These are phyloP conservation scores for Pogonocichla stellata DNA, from an alignment of 2,113 vertebrate species.

Conservation along the genomic window DNA sequence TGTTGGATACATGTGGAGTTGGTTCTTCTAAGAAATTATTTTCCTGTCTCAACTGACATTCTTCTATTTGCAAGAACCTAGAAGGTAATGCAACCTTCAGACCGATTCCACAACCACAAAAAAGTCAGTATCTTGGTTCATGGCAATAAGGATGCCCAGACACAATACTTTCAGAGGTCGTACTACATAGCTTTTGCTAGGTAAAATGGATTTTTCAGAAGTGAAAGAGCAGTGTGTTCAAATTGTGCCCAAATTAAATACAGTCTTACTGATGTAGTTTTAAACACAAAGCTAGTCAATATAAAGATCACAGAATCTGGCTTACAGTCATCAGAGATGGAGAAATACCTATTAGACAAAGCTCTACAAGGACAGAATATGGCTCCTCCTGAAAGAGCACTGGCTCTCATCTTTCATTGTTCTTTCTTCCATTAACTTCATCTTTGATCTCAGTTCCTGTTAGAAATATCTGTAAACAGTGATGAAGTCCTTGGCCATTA, in stretches of 20 bases:
- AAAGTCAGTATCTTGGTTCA: background rate
- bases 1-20: background rate
- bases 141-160: background rate
- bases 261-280: background rate
- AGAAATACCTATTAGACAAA: background rate
- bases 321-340: background rate
- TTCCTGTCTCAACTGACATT: background rate
- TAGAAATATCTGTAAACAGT: conserved; percentile 32
- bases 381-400: background rate
- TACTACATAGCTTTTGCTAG: background rate
- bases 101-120: background rate
- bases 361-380: background rate
- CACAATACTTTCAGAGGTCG: background rate
- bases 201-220: background rate
- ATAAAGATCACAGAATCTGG: background rate
- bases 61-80: background rate
- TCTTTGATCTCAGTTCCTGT: conserved; percentile 42
- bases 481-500: conserved; percentile 12
- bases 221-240: background rate
- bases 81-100: background rate
- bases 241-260: background rate
- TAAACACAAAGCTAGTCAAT: background rate
- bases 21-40: background rate
- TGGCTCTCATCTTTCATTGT: background rate
- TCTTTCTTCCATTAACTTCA: conserved; percentile 40